phyloP scores from a whole-genome alignment of 2,888 invertebrate species.

The Latrodectus elegans region DNA sequence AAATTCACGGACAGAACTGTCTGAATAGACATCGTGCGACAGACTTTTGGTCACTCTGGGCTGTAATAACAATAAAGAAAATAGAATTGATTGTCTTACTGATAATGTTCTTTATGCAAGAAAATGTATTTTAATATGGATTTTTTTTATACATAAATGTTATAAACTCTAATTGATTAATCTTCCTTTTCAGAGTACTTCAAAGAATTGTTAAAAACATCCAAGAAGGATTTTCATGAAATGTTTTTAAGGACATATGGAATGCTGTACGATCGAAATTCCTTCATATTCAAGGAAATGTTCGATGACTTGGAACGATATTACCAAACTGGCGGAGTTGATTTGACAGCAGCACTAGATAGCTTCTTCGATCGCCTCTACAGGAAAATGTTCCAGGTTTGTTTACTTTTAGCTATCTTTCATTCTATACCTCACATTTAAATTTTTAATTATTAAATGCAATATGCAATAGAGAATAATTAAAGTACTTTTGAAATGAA shows the following conservation, averaged over 20 bases:
- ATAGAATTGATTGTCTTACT: no score
- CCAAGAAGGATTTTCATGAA: slow-evolving; percentile 90
- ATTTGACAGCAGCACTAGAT: slow-evolving; percentile 90
- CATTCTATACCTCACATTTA: not conserved
- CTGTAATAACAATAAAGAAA: no score
- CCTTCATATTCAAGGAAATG: slow-evolving; percentile 92
- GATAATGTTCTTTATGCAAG: not conserved
- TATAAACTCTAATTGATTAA: not conserved
- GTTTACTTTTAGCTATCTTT: not conserved
- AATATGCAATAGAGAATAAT: no score
- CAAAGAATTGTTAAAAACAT: slow-evolving; percentile 86
- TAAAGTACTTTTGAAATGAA: no score
- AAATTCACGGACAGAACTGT: no score
- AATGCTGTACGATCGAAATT: slow-evolving; percentile 93
- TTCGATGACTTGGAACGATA: slow-evolving; percentile 92
- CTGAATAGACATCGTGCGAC: no score
- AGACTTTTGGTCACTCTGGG: no score
- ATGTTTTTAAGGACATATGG: slow-evolving; percentile 98
- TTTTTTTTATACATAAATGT: not conserved
- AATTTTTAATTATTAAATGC: no score
- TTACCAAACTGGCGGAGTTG: slow-evolving; percentile 88
- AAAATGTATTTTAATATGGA: not conserved
- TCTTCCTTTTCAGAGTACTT: slow-evolving; percentile 84
- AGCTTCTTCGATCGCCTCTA: slow-evolving; percentile 93
- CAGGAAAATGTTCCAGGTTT: slow-evolving; percentile 88